Evolutionary conservation across 64 coral and sea anemone genomes (phyloP), one percentile per base, ranked within the genome.

Genomic region (Stichodactyla helianthus): DNA sequence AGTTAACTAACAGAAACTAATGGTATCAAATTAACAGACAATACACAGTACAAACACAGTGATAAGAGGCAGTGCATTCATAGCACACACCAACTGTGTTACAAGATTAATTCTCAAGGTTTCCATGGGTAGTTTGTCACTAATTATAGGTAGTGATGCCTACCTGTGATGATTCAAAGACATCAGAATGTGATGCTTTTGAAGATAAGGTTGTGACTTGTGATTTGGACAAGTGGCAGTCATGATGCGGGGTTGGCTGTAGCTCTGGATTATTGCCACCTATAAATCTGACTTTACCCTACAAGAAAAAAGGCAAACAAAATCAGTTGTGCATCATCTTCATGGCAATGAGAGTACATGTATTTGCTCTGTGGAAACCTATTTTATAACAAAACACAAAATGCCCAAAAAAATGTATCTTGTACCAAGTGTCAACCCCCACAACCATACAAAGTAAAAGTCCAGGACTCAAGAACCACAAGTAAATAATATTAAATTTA

Each of bases 201-300:
- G 85, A 83, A 89, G 88, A 68, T 57, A 96, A 91, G 55, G 51
- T 96, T 58, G 89, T 91, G 10, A 44, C 35, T 44, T 90, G 53
- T 12, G 85, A 90, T 63, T 84, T 93, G 18, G 91, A 96, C 20
- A 96, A 85, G 88, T 96, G 94, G 59, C 94, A 96, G 62, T 96
- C 91, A 92, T 89, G 91, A 77, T 96, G 92, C 6, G 94, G 94
- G 71, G 94, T 93, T 59, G 94, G 94, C 16, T 96, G 90, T 16
- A 90, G 85, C 10, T 89, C 53, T n/a, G 79, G 56, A 16, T 57
- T 82, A 55, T 57, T 77, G 20, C 53, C 83, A 57, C 28, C 60
- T 6, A 96, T 90, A 28, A 79, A 81, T 80, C 93, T 96, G 5
- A 96, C 88, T 85, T 83, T 93, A 23, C 94, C 94, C 94, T 96